phyloP scores from a whole-genome alignment of 53 echinoderm and acorn worm genomes.

The Mesocentrotus franciscanus region DNA sequence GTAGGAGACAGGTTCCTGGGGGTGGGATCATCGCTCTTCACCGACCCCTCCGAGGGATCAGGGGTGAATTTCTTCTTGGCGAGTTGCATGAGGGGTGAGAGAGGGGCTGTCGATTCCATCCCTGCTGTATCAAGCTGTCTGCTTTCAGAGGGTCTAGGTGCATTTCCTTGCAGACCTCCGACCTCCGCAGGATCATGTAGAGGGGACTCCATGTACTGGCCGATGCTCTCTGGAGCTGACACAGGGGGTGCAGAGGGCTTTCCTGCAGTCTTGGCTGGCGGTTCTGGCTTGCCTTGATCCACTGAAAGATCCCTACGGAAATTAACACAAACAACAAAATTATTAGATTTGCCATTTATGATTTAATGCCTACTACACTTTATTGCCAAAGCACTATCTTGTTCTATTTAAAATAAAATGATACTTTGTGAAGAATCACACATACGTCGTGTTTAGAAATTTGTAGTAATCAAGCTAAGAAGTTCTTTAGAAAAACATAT shows the following conservation, averaged over 20 bases:
- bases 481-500: no score
- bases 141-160: conserved; percentile 47
- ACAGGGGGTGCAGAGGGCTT: conserved; percentile 12
- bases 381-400: no score
- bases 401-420: no score
- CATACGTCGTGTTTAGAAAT: no score
- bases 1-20: conserved; percentile 67
- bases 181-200: background rate
- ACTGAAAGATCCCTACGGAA: background rate
- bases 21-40: conserved; percentile 23
- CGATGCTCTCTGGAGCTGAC: background rate
- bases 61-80: conserved; percentile 83
- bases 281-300: background rate
- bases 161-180: background rate
- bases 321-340: background rate
- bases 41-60: conserved; percentile 82
- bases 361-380: no score
- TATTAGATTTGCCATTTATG: no score
- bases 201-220: conserved; percentile 4
- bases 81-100: conserved; percentile 81
- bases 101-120: conserved; percentile 68
- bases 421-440: no score
- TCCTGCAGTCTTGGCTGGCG: background rate
- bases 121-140: conserved; percentile 17
- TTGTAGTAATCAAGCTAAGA: no score